These are phyloP conservation scores for Gulo gulo DNA, from an alignment of 2,113 vertebrate species.

Conservation along the genomic window DNA sequence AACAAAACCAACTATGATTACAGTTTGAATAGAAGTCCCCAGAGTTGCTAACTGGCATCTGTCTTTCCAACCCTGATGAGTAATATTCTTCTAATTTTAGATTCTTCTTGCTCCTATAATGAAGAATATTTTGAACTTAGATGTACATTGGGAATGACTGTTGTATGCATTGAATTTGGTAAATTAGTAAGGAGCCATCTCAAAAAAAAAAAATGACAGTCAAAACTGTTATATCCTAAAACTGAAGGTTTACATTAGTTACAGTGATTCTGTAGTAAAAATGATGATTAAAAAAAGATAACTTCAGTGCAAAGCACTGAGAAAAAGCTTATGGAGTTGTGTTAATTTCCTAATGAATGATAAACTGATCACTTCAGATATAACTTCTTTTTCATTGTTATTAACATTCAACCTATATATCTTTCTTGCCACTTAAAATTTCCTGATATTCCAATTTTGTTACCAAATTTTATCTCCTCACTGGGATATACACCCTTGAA, in stretches of 20 bases:
- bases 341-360: background rate
- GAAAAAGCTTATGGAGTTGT: background rate
- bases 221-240: background rate
- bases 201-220: slow-evolving; percentile 9
- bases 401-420: background rate
- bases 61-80: slow-evolving; percentile 26
- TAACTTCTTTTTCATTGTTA: background rate
- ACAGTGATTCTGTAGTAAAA: background rate
- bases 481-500: background rate
- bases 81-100: slow-evolving; percentile 65
- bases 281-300: background rate
- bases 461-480: background rate
- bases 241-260: background rate
- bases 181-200: background rate
- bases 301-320: background rate
- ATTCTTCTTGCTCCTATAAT: background rate
- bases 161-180: background rate
- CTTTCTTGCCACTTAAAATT: background rate
- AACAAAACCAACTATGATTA: background rate
- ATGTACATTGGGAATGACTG: background rate
- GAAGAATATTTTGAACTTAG: background rate
- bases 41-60: slow-evolving; percentile 37
- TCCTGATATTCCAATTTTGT: background rate
- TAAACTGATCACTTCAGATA: background rate
- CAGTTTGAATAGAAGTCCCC: slow-evolving; percentile 3